These are phyloP conservation scores for Stichodactyla mertensii DNA, from an alignment of 64 coral and sea anemone genomes.

Conservation along the genomic window DNA sequence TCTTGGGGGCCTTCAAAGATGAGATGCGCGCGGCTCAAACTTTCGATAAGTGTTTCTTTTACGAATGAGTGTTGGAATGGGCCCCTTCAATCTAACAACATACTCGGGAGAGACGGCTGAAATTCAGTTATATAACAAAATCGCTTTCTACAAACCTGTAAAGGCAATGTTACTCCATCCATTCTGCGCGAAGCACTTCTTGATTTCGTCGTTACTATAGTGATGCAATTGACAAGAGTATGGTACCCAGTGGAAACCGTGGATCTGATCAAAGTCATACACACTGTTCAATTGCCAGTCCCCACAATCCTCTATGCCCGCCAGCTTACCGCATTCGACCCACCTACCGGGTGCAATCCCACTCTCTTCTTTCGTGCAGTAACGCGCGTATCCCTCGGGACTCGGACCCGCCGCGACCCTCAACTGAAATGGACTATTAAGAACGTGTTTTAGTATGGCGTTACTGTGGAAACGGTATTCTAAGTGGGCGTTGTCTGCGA, in stretches of 20 bases:
- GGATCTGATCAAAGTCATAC: conserved; percentile 94
- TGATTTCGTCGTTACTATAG: conserved; percentile 86
- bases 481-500: conserved; percentile 62
- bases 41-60: no score
- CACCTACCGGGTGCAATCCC: conserved; percentile 83
- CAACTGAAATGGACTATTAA: conserved; percentile 69
- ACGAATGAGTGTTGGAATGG: no score
- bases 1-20: no score
- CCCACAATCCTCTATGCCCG: conserved; percentile 72
- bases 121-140: no score
- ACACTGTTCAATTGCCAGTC: conserved; percentile 67
- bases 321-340: conserved; percentile 86
- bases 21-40: no score
- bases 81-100: no score
- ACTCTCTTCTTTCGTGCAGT: conserved; percentile 79
- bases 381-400: conserved; percentile 57
- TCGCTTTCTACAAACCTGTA: conserved; percentile 29
- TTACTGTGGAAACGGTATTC: conserved; percentile 69
- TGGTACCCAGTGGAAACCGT: conserved; percentile 90
- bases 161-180: conserved; percentile 89
- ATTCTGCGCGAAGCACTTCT: conserved; percentile 87
- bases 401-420: conserved; percentile 44
- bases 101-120: no score
- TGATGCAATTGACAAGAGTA: conserved; percentile 92
- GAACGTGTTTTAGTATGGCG: conserved; percentile 70